phyloP scores from a whole-genome alignment of 2,113 vertebrate genomes.

The Ahaetulla prasina region DNA sequence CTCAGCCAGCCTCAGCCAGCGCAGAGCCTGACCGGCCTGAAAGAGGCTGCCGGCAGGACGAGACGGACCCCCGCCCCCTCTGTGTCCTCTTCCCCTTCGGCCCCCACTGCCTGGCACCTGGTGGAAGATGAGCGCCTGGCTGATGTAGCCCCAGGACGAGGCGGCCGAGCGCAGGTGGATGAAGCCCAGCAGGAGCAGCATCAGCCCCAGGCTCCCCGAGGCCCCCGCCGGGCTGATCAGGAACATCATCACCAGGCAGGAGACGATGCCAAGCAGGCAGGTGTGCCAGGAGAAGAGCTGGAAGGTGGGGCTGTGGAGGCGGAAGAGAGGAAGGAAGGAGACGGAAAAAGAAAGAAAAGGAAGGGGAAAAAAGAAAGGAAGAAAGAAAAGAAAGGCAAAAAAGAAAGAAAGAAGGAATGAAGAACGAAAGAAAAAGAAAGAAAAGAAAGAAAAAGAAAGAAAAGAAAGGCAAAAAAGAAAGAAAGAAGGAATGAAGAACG shows the following conservation, averaged over 20 bases:
- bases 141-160: slow-evolving; percentile 91
- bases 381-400: no score
- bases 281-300: slow-evolving; percentile 90
- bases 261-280: slow-evolving; percentile 80
- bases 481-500: no score
- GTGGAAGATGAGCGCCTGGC: slow-evolving; percentile 91
- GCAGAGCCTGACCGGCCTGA: background rate
- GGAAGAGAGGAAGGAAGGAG: no score
- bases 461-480: no score
- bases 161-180: slow-evolving; percentile 86
- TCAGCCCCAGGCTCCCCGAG: slow-evolving; percentile 83
- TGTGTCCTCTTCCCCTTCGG: background rate
- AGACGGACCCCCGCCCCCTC: background rate
- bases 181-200: slow-evolving; percentile 73
- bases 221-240: slow-evolving; percentile 86
- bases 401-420: no score
- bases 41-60: no score
- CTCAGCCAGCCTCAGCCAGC: no score
- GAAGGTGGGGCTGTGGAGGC: slow-evolving; percentile 78
- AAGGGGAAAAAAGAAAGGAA: no score
- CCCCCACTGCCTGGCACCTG: slow-evolving; percentile 68
- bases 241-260: slow-evolving; percentile 89
- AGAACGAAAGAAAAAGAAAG: no score
- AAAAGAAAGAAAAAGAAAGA: no score
- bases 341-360: no score